Conservation (phyloP, 2,888 invertebrate genomes). For the Elmis aenea region DNA sequence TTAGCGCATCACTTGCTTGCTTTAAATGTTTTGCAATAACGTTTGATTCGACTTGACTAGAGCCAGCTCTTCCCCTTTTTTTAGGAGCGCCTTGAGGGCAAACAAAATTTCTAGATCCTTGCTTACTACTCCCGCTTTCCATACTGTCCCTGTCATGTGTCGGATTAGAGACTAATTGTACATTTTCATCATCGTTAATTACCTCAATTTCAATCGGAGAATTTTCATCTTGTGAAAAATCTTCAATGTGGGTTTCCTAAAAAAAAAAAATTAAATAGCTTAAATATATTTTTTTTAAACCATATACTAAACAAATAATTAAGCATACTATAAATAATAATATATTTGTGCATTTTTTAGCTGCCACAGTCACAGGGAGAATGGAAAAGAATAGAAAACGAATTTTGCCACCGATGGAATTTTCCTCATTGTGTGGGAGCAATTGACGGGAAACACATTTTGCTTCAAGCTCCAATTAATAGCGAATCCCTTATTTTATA, state of each 20-base stretch:
- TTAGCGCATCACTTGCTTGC: slow-evolving; percentile 11
- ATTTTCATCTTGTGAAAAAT: background rate
- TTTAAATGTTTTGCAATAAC: slow-evolving; percentile 8
- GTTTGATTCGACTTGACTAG: slow-evolving; percentile 5
- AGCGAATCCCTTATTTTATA: no score
- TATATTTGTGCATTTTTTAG: slow-evolving; percentile 17
- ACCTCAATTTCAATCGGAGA: background rate
- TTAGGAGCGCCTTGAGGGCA: slow-evolving; percentile 5
- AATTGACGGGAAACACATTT: background rate
- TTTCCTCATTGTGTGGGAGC: slow-evolving; percentile 22
- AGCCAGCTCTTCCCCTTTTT: slow-evolving; percentile 7
- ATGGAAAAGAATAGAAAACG: slow-evolving; percentile 18
- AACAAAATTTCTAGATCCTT: slow-evolving; percentile 4
- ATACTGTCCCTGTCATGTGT: background rate
- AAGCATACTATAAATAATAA: slow-evolving; percentile 1
- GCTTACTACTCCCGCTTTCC: no score
- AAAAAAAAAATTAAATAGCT: slow-evolving; percentile 1
- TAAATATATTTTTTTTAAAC: no score
- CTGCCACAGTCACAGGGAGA: slow-evolving; percentile 18
- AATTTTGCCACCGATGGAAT: slow-evolving; percentile 17
- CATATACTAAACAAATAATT: no score
- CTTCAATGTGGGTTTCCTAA: background rate
- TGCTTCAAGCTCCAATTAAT: slow-evolving; percentile 21
- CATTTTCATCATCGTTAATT: background rate
- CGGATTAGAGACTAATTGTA: background rate